Conservation (phyloP, 2,113 vertebrate species). For the Oncorhynchus clarkii region DNA sequence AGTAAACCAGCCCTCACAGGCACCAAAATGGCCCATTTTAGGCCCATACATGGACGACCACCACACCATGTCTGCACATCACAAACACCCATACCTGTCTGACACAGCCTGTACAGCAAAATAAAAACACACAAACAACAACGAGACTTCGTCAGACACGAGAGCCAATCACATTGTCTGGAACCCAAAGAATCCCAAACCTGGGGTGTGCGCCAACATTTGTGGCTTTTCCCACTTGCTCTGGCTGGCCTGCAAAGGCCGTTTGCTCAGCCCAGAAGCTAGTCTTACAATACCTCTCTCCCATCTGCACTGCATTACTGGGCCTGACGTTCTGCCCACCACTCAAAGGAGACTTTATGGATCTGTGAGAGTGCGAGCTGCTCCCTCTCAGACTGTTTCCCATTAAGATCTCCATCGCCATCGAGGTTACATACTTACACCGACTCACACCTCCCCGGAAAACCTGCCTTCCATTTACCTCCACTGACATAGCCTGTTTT, state of each 20-base stretch:
- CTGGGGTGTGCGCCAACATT: background rate
- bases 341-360: conserved; percentile 16
- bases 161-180: background rate
- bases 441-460: background rate
- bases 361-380: conserved; percentile 2
- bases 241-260: background rate
- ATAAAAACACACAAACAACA: background rate
- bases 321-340: conserved; percentile 10
- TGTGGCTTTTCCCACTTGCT: background rate
- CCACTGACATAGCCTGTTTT: background rate
- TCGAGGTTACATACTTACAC: background rate
- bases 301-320: conserved; percentile 25
- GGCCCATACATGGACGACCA: background rate
- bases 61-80: background rate
- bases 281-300: conserved; percentile 10
- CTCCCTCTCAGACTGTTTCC: background rate
- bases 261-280: conserved; percentile 18
- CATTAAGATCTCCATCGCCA: background rate
- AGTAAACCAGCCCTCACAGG: background rate
- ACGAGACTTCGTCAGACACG: background rate
- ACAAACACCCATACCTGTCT: background rate
- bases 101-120: background rate
- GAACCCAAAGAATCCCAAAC: background rate
- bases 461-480: background rate
- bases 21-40: background rate